Evolutionary conservation across 2,113 vertebrate genomes (phyloP), one percentile per base, ranked within the genome.

Genomic region (Sitta europaea): DNA sequence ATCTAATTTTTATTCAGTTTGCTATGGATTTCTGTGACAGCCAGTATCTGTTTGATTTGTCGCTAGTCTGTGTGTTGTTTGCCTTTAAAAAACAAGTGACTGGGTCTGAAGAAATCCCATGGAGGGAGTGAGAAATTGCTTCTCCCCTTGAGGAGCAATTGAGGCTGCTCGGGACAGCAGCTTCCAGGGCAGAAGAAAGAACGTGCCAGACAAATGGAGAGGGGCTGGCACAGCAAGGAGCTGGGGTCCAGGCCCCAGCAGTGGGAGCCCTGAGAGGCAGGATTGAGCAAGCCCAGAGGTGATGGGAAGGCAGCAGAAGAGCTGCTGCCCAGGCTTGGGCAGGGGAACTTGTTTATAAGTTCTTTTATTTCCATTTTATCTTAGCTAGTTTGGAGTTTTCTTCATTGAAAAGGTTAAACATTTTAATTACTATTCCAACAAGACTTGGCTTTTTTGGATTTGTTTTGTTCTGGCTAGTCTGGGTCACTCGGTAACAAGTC

Each of bases 71-170:
- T 74, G 55, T 83, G 54, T 18, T 83, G 50, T 83, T 90, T 74
- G 89, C 55, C 63, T 83, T 86, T 83, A 62, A 80, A 76, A 87
- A 88, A 40, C 62, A 90, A 93, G 63, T 7, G 21, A 27, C 63
- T 35, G 51, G 45, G 12, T 86, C 88, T 95, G 95, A 86, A 93
- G 82, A 94, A 96, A 94, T 92, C 59, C 42, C 51, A 50, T 23
- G 94, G 86, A 93, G 38, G 58, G 86, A 90, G 58, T 58, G 75
- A 95, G 71, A 94, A 97, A 96, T 74, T 86, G 59, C 67, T 90
- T 92, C 86, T 95, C 59, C 82, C 96, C 95, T 90, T 73, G 82
- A 96, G 94, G 54, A 93, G 75, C 61, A 94, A 88, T 58, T 90
- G 78, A 88, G 86, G 35, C 78, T 76, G 71, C 58, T 68, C 36